Conservation (phyloP, 2,797 vertebrate genomes). For the Luscinia luscinia region DNA sequence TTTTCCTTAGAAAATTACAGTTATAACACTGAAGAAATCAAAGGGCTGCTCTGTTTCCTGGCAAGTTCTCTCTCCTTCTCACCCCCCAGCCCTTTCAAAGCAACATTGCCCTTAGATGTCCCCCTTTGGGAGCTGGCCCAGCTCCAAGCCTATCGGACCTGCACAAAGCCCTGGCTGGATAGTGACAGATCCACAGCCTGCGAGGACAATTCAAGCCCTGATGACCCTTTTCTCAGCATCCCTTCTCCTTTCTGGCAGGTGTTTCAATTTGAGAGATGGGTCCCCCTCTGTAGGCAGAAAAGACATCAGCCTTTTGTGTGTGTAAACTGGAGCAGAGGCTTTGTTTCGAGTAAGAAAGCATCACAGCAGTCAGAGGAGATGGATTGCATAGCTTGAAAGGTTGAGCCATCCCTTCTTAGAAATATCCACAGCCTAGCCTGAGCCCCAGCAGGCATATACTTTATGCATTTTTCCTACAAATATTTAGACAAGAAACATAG, state of each 20-base stretch:
- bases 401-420: conserved; percentile 23
- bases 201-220: not conserved
- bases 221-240: not conserved
- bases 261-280: not conserved
- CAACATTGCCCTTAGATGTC: not conserved
- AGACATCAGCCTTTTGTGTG: not conserved
- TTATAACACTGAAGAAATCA: conserved; percentile 22
- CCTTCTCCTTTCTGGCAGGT: not conserved
- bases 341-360: conserved; percentile 10
- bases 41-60: not conserved
- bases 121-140: not conserved
- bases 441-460: not conserved
- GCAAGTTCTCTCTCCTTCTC: not conserved
- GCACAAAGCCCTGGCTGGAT: not conserved
- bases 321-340: conserved; percentile 12
- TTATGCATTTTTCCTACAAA: conserved; percentile 46
- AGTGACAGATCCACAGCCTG: not conserved
- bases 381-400: not conserved
- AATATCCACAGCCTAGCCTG: not conserved
- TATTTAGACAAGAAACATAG: conserved; percentile 53
- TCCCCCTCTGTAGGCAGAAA: not conserved
- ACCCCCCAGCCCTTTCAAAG: not conserved
- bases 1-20: conserved; percentile 16
- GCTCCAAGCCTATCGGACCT: not conserved
- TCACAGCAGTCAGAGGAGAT: not conserved